Base-by-base conservation (phyloP, 2,113 vertebrate species). In the Hemibagrus wyckioides region DNA sequence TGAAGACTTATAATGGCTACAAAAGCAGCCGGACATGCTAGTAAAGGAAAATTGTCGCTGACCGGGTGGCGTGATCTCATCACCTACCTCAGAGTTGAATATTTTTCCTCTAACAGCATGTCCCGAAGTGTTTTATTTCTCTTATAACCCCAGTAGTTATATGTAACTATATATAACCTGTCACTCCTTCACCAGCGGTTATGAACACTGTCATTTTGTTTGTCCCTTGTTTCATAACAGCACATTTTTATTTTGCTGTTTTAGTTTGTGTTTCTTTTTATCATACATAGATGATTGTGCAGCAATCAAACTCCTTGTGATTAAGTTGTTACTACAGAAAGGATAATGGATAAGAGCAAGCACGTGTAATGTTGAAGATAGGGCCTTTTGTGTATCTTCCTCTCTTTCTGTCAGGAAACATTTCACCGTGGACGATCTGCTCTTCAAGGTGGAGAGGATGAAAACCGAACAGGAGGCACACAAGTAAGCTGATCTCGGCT, bases 391-490 rank as follows among this genome's bases (percentile, higher is more conserved):
- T 81, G 41, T 13, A 8, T 25, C 6, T 56, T 39, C 11, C 56
- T 56, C 25, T 44, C 15, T 71, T 10, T 61, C 4, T 73, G 8
- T 87, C 83, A 99, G 98, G 94, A 99, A 97, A 93, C 94, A 92
- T 83, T 98, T 97, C 93, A 98, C 96, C 93, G 96, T 98, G 84
- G 97, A 99, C 91, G 96, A 98, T 88, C 97, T 99, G 94, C 94
- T 99, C 92, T 96, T 96, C 89, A 97, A 97, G 95, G 97, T 98
- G 94, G 97, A 99, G 88, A 98, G 97, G 94, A 98, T 96, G 96
- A 96, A 95, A 94, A 97, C 96, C 88, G 97, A 99, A 65, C 97
- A 97, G 94, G 97, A 99, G 92, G 96, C 96, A 84, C 96, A 96
- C 95, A 98, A 97, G 98, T 99, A 96, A 93, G 82, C 8, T 14